phyloP scores from a whole-genome alignment of 2,797 vertebrate genomes.

The Leucoraja ocellata region DNA sequence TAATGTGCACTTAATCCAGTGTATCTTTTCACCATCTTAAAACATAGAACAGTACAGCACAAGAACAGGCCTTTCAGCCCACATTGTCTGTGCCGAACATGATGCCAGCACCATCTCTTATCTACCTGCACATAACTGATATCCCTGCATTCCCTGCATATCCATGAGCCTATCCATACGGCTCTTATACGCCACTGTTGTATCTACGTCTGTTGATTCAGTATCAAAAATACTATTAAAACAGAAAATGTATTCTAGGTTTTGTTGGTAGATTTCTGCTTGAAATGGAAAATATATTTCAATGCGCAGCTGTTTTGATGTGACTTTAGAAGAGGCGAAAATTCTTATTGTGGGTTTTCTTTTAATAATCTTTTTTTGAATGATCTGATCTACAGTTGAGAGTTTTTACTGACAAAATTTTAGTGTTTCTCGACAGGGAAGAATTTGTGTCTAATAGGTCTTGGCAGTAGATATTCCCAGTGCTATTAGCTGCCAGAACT shows the following conservation, averaged over 20 bases:
- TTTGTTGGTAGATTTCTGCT: background rate
- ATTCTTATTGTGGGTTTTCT: background rate
- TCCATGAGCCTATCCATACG: no score
- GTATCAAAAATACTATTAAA: background rate
- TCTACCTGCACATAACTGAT: no score
- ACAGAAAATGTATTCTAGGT: background rate
- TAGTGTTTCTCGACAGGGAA: conserved; percentile 18
- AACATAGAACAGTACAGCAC: no score
- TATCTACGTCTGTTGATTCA: background rate
- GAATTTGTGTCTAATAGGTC: conserved; percentile 33
- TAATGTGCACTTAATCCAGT: background rate
- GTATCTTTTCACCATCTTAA: background rate
- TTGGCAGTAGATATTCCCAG: conserved; percentile 37
- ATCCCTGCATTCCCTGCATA: no score
- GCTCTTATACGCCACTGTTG: no score
- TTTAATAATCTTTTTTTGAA: conserved; percentile 26
- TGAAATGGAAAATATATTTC: background rate
- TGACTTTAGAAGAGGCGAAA: background rate
- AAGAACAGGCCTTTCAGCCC: no score
- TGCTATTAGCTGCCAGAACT: conserved; percentile 35
- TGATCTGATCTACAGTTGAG: conserved; percentile 17
- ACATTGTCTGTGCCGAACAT: no score
- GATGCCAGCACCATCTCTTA: no score
- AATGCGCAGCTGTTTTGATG: background rate
- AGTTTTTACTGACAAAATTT: conserved; percentile 32